These are phyloP conservation scores for Dione vanillae DNA, from an alignment of 2,888 invertebrate species.

Conservation along the genomic window DNA sequence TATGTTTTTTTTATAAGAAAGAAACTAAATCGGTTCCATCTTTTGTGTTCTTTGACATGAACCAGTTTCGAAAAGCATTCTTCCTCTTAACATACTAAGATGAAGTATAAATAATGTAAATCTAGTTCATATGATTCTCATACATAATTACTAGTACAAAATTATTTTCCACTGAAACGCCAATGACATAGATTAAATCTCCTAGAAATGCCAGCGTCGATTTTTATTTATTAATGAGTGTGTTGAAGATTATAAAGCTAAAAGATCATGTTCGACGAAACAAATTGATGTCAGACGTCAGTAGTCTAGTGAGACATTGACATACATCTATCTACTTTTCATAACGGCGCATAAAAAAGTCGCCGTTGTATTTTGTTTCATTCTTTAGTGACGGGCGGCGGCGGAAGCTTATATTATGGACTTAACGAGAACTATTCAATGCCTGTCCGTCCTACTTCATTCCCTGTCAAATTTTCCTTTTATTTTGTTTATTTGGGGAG, in stretches of 20 bases:
- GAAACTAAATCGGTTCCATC: conserved; percentile 39
- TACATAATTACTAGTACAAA: conserved; percentile 20
- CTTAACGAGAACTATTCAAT: conserved; percentile 56
- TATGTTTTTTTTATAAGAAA: too few species aligned
- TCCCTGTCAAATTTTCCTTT: conserved; percentile 40
- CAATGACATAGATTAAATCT: conserved; percentile 28
- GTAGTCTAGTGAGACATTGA: conserved; percentile 51
- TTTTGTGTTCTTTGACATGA: conserved; percentile 21
- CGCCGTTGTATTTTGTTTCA: conserved; percentile 55
- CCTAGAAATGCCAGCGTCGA: conserved; percentile 32
- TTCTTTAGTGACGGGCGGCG: conserved; percentile 53
- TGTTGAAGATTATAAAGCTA: conserved; percentile 26
- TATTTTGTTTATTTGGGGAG: conserved; percentile 54
- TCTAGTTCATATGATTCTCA: conserved; percentile 22
- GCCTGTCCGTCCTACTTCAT: conserved; percentile 54
- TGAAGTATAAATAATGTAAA: conserved; percentile 18
- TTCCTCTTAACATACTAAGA: background rate
- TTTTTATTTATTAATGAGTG: conserved; percentile 31
- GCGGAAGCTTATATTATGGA: conserved; percentile 58
- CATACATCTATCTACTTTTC: conserved; percentile 60
- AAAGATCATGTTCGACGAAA: conserved; percentile 35
- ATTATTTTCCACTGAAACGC: conserved; percentile 18
- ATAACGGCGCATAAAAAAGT: conserved; percentile 56
- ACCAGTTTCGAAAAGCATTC: conserved; percentile 31
- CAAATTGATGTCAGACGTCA: conserved; percentile 47